Base-by-base conservation (phyloP, 2,888 invertebrate genomes). In the Drosophila borborema region DNA sequence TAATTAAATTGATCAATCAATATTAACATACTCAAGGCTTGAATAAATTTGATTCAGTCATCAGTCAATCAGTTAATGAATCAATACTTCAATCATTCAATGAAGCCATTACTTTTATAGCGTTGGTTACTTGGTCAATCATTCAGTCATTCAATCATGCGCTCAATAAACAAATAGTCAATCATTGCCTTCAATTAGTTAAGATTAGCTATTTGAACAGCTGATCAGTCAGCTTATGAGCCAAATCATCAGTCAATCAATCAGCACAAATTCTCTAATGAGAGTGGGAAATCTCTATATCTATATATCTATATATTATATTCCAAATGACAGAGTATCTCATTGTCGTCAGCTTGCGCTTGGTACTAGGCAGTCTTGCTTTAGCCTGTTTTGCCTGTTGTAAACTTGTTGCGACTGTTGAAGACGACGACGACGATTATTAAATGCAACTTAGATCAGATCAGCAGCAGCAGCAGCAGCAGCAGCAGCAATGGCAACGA, bases 391-490 rank as follows among this genome's bases (percentile, higher is more conserved):
- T 86, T 86, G 89, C 86, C 80, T 82, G 85, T 80, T 87, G 81
- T 63, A 82, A 86, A 86, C 81, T 82, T 82, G 80, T 82, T 80
- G 74, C 67, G 71, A 70, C 76, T 59, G 70, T 81, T 67, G 61
- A 45, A 72, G 59, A 73, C 64, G 64, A 72, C 74, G 69, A 51
- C 34, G 77, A 89, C 73, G 85, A 86, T 86, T 89, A 86, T 86
- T 86, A 86, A 86, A 86, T 89, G 88, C 88, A 86, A 77, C 89
- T 86, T 79, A 89, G 89, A 81, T 86, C 85, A 73, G 89, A 86
- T 89, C 89, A 81, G 67, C 75, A 56, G 20, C 66, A 72, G 46
- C 71, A 61, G 18, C 62, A 73, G 14, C 43, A 20, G 20, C 64
- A 55, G 16, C 43, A 20, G 20, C 64, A 55, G 20, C 80, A 56